These are phyloP conservation scores for Aricia artaxerxes DNA, from an alignment of 2,888 invertebrate species.

Conservation along the genomic window DNA sequence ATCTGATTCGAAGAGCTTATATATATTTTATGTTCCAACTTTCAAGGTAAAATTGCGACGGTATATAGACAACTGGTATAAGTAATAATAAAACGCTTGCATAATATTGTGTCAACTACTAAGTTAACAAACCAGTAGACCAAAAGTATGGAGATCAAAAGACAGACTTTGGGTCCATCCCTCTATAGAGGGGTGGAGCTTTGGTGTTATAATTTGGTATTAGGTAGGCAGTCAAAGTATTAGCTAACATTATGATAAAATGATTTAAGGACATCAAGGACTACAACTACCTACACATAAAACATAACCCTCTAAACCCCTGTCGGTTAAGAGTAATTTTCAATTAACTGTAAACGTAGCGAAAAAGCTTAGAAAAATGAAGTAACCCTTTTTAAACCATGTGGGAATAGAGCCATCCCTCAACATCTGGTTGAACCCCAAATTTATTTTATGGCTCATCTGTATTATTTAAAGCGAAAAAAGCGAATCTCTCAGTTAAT, in stretches of 20 bases:
- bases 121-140: no score
- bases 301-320: neutral
- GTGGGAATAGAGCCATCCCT: constrained; percentile 23
- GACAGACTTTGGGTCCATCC: no score
- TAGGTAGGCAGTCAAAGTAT: no score
- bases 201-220: no score
- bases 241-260: no score
- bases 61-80: no score
- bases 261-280: no score
- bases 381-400: constrained; percentile 11
- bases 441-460: constrained; percentile 7
- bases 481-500: constrained; percentile 11
- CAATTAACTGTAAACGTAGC: constrained; percentile 3
- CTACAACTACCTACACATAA: neutral
- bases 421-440: constrained; percentile 5
- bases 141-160: no score
- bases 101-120: no score
- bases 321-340: neutral
- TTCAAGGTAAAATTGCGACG: neutral
- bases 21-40: neutral
- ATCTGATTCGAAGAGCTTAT: neutral
- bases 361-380: constrained; percentile 15
- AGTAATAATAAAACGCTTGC: no score
- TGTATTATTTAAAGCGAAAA: constrained; percentile 23
- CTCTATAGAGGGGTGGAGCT: no score